Percentiles rank a stretch among this genome's conserved stretches.
Conservation (phyloP, 1,140 invertebrate species). For the Agrilus planipennis region DNA sequence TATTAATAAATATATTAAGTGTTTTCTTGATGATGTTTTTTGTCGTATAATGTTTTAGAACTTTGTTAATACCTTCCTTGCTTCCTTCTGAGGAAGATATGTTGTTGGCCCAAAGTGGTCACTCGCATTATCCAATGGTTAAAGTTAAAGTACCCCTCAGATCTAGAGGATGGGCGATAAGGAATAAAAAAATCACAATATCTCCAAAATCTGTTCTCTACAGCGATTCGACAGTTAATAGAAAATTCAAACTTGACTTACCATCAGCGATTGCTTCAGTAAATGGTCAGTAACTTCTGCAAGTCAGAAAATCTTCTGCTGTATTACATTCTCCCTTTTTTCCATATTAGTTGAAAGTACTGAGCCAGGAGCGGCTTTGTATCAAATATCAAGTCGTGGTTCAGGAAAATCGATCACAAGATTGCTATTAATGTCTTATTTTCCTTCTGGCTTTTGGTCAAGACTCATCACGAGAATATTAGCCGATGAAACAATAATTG, state of each 20-base stretch:
- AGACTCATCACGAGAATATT: constrained; percentile 83
- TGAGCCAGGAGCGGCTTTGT: constrained; percentile 23
- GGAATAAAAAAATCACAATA: constrained; percentile 45
- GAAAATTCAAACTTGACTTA: constrained; percentile 25
- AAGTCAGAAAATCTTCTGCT: background rate
- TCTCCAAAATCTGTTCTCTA: constrained; percentile 39
- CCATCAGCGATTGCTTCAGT: constrained; percentile 15
- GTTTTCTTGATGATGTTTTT: too few relatives aligned
- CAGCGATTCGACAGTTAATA: constrained; percentile 16
- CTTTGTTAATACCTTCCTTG: constrained; percentile 83
- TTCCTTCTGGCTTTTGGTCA: constrained; percentile 97
- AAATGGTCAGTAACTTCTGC: constrained; percentile 1
- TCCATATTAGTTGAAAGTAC: constrained; percentile 6
- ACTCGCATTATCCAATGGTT: constrained; percentile 28
- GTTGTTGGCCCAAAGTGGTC: constrained; percentile 31
- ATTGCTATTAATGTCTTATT: constrained; percentile 84
- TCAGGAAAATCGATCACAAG: constrained; percentile 44
- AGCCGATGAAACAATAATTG: constrained; percentile 76
- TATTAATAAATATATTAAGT: too few relatives aligned
- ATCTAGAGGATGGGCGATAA: constrained; percentile 53
- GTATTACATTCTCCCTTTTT: background rate
- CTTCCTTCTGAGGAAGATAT: constrained; percentile 70
- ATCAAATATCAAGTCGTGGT: constrained; percentile 21
- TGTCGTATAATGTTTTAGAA: too few relatives aligned
- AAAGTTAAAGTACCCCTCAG: constrained; percentile 55